Conservation (phyloP, 1,140 invertebrate genomes). For the Ctenoplectra terminalis region DNA sequence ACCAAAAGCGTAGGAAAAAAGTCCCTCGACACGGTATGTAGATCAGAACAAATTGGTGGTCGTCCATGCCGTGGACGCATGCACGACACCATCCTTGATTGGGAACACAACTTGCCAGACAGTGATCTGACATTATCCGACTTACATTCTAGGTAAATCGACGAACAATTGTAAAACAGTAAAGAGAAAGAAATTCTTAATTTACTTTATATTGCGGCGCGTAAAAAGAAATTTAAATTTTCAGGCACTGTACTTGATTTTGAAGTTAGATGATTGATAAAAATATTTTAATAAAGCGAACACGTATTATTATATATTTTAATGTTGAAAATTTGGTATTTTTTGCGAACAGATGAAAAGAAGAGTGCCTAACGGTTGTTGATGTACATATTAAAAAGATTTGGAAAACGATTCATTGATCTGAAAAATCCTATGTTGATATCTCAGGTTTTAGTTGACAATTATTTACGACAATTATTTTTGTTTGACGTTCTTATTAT, state of each 20-base stretch:
- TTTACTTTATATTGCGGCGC: neutral
- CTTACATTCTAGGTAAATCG: conserved; percentile 91
- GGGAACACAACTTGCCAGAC: conserved; percentile 97
- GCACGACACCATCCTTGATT: conserved; percentile 98
- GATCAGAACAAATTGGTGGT: conserved; percentile 84
- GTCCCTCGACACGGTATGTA: conserved; percentile 90
- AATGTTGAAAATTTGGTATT: conserved; percentile 34
- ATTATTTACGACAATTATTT: conserved; percentile 43
- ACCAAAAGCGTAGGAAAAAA: conserved; percentile 96
- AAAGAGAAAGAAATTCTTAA: no score
- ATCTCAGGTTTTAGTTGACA: conserved; percentile 44
- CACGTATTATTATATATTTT: neutral
- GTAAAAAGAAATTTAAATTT: neutral
- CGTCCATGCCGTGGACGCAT: conserved; percentile 93
- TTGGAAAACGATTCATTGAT: conserved; percentile 26
- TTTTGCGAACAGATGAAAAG: conserved; percentile 35
- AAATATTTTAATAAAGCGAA: neutral
- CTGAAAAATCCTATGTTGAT: conserved; percentile 24
- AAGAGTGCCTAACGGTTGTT: conserved; percentile 36
- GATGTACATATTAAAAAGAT: conserved; percentile 34
- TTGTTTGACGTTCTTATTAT: neutral
- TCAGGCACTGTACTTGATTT: neutral
- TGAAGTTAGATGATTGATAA: neutral
- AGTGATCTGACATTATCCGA: conserved; percentile 94
- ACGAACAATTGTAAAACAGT: neutral